Percentiles rank a stretch among this genome's conserved stretches.
Conservation (phyloP, 2,113 vertebrate species). For the Rhinichthys klamathensis region DNA sequence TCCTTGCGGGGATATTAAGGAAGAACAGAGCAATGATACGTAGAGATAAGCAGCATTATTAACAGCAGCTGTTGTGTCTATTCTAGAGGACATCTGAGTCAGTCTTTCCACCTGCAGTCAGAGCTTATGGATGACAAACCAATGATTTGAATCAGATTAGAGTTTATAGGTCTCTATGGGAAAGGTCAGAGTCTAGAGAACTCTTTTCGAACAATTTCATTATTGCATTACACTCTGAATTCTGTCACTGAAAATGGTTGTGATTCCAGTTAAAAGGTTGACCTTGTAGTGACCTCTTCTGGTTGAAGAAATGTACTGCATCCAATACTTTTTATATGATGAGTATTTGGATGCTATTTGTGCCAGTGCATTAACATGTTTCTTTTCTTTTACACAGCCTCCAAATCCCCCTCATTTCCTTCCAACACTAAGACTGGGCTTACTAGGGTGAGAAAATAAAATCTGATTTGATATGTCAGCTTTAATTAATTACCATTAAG, state of each 20-base stretch:
- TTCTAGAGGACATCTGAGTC: neutral
- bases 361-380: neutral
- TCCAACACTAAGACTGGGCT: constrained; percentile 44
- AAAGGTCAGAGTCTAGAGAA: neutral
- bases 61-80: neutral
- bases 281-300: neutral
- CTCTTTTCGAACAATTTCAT: neutral
- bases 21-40: neutral
- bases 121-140: neutral
- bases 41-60: neutral
- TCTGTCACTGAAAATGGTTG: neutral
- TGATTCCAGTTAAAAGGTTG: neutral
- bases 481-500: neutral
- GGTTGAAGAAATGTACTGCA: neutral
- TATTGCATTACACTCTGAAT: neutral
- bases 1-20: too few species aligned
- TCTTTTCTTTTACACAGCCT: constrained; percentile 38
- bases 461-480: neutral
- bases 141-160: constrained; percentile 14
- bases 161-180: constrained; percentile 1
- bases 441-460: constrained; percentile 29
- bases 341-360: neutral
- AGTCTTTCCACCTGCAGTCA: neutral
- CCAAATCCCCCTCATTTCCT: constrained; percentile 49
- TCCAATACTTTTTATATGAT: neutral